Base-by-base conservation (phyloP, 92 coral and sea anemone species). In the Siderastrea radians region DNA sequence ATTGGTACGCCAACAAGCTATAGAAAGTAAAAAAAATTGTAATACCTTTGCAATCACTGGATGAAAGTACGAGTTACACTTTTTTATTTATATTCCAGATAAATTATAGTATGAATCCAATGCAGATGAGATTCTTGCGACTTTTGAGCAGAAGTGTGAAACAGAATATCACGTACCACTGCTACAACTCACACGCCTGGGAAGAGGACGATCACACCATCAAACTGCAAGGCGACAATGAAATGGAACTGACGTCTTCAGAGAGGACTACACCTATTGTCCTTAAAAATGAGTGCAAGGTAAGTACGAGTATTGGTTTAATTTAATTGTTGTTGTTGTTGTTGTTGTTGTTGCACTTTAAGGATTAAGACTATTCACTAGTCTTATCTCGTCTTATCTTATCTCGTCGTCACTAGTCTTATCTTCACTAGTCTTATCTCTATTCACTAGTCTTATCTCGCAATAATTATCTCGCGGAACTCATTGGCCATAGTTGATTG, bases 141-240 rank as follows among this genome's bases (percentile, higher is more conserved):
- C 93, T 94, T 64, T 74, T 91, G 64, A 95, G 96, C 87, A 93
- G 61, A 75, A 59, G 86, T 47, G 94, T 91, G 14, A 57, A 74
- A 44, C 98, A 95, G 86, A 83, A 89, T 45, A 80, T 95, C 38
- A 95, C 96, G 6, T 95, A 95, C 77, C 94, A 91, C 80, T 95
- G 98, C 85, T 88, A 87, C 49, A 93, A 95, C 88, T 95, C 95
- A 11, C 89, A 75, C 51, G 89, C 89, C 66, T 85, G 89, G 89
- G 82, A 75, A 5, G 87, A 80, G 8, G 76, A 72, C 17, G 81
- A 82, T 14, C 90, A 61, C 17, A 93, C 94, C 60, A 87, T 95
- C 65, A 95, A 86, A 75, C 90, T 95, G 63, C 91, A 91, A 71
- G 96, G 98, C 15, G 96, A 91, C 48, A 95, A 95, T 43, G 96